Evolutionary conservation across 2,888 invertebrate species (phyloP), one percentile per base, ranked within the genome.

Genomic region (Hypsopygia costalis): DNA sequence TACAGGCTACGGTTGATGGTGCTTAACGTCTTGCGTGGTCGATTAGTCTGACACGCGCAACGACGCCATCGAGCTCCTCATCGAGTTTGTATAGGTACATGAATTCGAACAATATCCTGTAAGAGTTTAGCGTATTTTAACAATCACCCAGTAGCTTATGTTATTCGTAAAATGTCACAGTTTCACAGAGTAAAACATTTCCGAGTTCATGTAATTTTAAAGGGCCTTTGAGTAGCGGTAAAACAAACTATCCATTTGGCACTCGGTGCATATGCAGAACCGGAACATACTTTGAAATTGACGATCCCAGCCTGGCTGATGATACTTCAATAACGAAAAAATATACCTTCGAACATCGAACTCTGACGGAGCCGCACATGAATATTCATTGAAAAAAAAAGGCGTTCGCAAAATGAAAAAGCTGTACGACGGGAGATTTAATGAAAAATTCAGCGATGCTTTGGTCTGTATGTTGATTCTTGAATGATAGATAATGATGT

Each of bases 311-410:
- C 6, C 25, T n/a, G 2, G 25, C 5, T 6, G 6, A 6, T 5
- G 6, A 3, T 6, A 5, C 11, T 22, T 34, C 25, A 2, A 9
- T 21, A 25, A 8, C 12, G 8, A 8, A 27, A 12, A 7, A 9
- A 10, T 11, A 5, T 28, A 36, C 21, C 25, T 25, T n/a, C 25
- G 12, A 27, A 16, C 27, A 27, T 21, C 9, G 10, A 36, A 31
- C 21, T 36, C 30, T 31, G 36, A 6, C 21, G 22, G 36, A 28
- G 29, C 20, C 16, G 11, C 8, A 30, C 11, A 37, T 37, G 30
- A 37, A 37, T 37, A 37, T 37, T 37, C 36, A 37, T 37, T 30
- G 4, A 30, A 37, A 37, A 31, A 30, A 37, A 37, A 31, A 37
- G 22, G 21, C 36, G 22, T 21, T 30, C 30, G 21, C 21, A 11